These are phyloP conservation scores for Fragum fragum DNA, from an alignment of 2,888 invertebrate species.

Conservation along the genomic window DNA sequence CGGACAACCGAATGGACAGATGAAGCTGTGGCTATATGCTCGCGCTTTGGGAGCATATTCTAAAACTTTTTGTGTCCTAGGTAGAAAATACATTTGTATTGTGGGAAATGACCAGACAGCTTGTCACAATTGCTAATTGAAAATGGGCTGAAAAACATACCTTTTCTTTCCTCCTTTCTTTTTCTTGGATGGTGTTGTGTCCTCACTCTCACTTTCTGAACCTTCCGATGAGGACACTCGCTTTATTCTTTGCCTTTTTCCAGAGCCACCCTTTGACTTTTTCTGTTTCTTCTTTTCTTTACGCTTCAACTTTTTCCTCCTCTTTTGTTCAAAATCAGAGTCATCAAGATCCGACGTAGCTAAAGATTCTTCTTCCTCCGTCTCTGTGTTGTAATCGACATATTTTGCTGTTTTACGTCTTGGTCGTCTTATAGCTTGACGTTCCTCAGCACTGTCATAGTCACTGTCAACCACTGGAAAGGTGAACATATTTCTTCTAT, in stretches of 20 bases:
- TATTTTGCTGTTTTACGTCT: slow-evolving; percentile 71
- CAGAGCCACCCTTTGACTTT: slow-evolving; percentile 42
- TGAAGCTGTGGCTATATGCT: too few relatives aligned
- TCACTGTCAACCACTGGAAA: slow-evolving; percentile 80
- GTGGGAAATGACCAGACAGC: too few relatives aligned
- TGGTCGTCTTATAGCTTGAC: slow-evolving; percentile 67
- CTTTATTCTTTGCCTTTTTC: slow-evolving; percentile 54
- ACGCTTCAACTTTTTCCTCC: slow-evolving; percentile 34
- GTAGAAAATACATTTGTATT: too few relatives aligned
- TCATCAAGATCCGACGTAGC: slow-evolving; percentile 71
- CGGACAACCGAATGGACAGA: too few relatives aligned
- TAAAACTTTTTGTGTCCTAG: too few relatives aligned
- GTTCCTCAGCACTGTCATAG: slow-evolving; percentile 77
- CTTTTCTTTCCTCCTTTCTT: slow-evolving; percentile 47
- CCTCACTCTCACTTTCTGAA: slow-evolving; percentile 35
- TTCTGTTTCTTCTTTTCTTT: slow-evolving; percentile 37
- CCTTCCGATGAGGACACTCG: slow-evolving; percentile 44
- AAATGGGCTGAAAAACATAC: neutral
- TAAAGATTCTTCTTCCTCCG: slow-evolving; percentile 68
- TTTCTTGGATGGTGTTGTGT: slow-evolving; percentile 10
- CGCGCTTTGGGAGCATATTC: too few relatives aligned
- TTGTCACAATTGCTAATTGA: too few relatives aligned
- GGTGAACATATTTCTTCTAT: slow-evolving; percentile 17
- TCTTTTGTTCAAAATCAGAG: slow-evolving; percentile 52
- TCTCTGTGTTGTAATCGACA: slow-evolving; percentile 72